phyloP scores from a whole-genome alignment of 2,888 invertebrate genomes.

The Coronaproctus castanopsis region DNA sequence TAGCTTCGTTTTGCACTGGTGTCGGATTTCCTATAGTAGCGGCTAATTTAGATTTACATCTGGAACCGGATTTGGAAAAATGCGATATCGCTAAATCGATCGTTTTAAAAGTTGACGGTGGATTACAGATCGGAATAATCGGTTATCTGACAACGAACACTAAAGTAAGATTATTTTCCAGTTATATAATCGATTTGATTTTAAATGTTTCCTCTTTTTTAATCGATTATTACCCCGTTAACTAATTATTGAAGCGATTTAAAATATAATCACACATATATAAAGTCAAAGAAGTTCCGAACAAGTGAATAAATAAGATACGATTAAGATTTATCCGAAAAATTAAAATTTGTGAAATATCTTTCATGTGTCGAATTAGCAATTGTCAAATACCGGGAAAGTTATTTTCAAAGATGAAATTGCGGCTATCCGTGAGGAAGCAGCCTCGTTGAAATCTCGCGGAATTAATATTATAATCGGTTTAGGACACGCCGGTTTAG shows the following conservation, averaged over 20 bases:
- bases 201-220: too few relatives aligned
- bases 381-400: conserved; percentile 27
- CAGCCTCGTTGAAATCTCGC: conserved; percentile 36
- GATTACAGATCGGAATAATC: background rate
- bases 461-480: conserved; percentile 67
- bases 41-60: background rate
- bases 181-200: too few relatives aligned
- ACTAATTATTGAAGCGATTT: too few relatives aligned
- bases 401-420: conserved; percentile 49
- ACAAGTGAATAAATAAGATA: too few relatives aligned
- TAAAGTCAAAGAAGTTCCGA: too few relatives aligned
- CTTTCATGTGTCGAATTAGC: too few relatives aligned
- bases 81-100: background rate
- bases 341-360: too few relatives aligned
- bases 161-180: too few relatives aligned
- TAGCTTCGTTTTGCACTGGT: conserved; percentile 47
- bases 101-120: background rate
- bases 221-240: too few relatives aligned
- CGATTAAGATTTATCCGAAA: too few relatives aligned
- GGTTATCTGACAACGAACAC: background rate
- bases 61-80: background rate
- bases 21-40: conserved; percentile 26
- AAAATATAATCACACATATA: too few relatives aligned
- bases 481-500: conserved; percentile 70
- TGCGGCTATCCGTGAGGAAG: conserved; percentile 42